phyloP scores from a whole-genome alignment of 2,888 invertebrate species.

The Mythimna pallens region DNA sequence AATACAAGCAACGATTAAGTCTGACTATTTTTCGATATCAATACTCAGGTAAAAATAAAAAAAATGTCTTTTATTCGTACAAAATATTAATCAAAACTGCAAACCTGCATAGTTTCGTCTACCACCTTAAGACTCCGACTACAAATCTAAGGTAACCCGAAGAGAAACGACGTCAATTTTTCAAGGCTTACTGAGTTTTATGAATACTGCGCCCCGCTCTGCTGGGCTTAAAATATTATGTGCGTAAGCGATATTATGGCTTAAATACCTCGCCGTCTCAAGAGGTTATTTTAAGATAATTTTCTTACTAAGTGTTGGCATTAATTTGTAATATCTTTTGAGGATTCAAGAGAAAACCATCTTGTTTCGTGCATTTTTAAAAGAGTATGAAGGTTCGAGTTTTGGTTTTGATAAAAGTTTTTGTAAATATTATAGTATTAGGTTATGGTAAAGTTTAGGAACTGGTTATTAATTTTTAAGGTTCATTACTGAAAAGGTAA shows the following conservation, averaged over 20 bases:
- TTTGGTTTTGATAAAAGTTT: slow-evolving; percentile 4
- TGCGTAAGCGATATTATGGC: slow-evolving; percentile 60
- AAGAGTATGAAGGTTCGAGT: neutral
- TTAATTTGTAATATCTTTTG: slow-evolving; percentile 50
- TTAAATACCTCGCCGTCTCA: slow-evolving; percentile 40
- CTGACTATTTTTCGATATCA: neutral
- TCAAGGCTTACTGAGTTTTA: slow-evolving; percentile 57
- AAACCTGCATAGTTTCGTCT: slow-evolving; percentile 4
- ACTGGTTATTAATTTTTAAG: neutral
- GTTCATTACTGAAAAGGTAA: no score
- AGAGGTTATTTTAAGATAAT: slow-evolving; percentile 54
- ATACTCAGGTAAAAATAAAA: neutral
- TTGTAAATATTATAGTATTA: slow-evolving; percentile 5
- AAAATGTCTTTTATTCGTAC: neutral
- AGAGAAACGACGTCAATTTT: slow-evolving; percentile 50
- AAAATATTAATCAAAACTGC: neutral
- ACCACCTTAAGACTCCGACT: slow-evolving; percentile 20
- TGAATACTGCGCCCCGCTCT: slow-evolving; percentile 46
- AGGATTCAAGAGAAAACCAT: slow-evolving; percentile 14
- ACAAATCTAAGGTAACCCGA: slow-evolving; percentile 38
- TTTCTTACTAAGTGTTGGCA: slow-evolving; percentile 53
- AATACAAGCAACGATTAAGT: no score
- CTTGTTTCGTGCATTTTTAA: slow-evolving; percentile 38
- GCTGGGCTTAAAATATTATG: slow-evolving; percentile 62
- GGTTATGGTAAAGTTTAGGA: neutral